Evolutionary conservation across 2,888 invertebrate species (phyloP), one percentile per base, ranked within the genome.

Genomic region (Venusia cambrica): DNA sequence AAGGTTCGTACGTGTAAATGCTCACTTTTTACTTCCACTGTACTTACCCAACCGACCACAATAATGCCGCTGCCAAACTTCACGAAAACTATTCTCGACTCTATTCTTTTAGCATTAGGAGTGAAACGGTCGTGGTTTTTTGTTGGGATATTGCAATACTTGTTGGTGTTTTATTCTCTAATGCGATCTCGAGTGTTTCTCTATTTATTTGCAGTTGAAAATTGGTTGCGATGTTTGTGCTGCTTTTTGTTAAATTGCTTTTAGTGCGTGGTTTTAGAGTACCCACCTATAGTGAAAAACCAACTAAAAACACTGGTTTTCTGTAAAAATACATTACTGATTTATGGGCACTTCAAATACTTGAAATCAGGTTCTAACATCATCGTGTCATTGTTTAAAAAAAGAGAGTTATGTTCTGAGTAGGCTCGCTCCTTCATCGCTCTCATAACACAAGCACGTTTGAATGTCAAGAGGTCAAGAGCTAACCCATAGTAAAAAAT

Each of bases 201-300:
- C 43, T 46, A 55, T 51, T 55, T 60, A 64, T 63, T 62, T 60
- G 54, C 55, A 44, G 40, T 48, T 40, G 48, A 41, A 58, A 61
- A 64, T 64, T 61, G 58, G 51, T 60, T 61, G 52, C 51, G 48
- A 53, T 58, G 51, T 59, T 62, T 54, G 48, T 48, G 48, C 48
- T 42, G 41, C 44, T 48, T 45, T 50, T 45, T 35, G 17, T 35
- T 38, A 36, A 51, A 48, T 43, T 33, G 42, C 40, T 46, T 48
- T 25, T 30, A 33, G 20, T 47, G 43, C 37, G 33, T 33, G 4
- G 25, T 18, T 19, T 33, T 26, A n/a, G n/a, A n/a, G n/a, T n/a
- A n/a, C n/a, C n/a, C n/a, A n/a, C n/a, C n/a, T n/a, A n/a, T n/a
- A n/a, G n/a, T n/a, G n/a, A n/a, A n/a, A n/a, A n/a, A n/a, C n/a